Evolutionary conservation across 2,888 invertebrate species (phyloP), one percentile per base, ranked within the genome.

Genomic region (Diadegma fenestrale): DNA sequence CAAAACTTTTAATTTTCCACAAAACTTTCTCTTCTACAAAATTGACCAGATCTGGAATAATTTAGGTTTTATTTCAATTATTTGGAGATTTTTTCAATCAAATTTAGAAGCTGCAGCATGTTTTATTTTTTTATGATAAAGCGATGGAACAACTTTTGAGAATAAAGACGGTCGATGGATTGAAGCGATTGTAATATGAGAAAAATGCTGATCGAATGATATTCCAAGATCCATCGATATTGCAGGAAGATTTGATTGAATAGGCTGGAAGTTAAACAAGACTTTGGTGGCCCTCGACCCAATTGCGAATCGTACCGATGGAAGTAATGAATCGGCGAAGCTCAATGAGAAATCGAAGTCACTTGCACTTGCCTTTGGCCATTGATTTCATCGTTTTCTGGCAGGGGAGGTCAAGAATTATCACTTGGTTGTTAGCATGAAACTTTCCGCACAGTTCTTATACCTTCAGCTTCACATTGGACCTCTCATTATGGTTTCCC

Each of bases 261-360:
- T 68, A 22, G 22, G 22, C 22, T 68, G 43, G 22, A 68, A 68
- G 43, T 68, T 17, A 43, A 68, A 68, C 68, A 68, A 68, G 68
- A 68, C 41, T 43, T 30, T 66, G 12, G 66, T 19, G 43, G 43
- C 68, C 26, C 68, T 43, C 43, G 43, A 68, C 68, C 43, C 68
- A 43, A 14, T 43, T 68, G 43, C 37, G 26, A 43, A 43, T 68
- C 26, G 43, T 43, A 43, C 19, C 19, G 22, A 41, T 37, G 19
- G 22, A 19, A 66, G 41, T 66, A 41, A 66, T 66, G 66, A 41
- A 66, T 66, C 41, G 66, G 12, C 41, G 19, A 19, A 41, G 19
- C 41, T 66, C 10, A 37, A 37, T 41, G 22, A 41, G 37, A 22
- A 66, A 37, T 41, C 41, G 33, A 17, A 66, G n/a, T 19, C 33